Evolutionary conservation across 2,797 vertebrate species (phyloP), one percentile per base, ranked within the genome.

Genomic region (Loriculus beryllinus): DNA sequence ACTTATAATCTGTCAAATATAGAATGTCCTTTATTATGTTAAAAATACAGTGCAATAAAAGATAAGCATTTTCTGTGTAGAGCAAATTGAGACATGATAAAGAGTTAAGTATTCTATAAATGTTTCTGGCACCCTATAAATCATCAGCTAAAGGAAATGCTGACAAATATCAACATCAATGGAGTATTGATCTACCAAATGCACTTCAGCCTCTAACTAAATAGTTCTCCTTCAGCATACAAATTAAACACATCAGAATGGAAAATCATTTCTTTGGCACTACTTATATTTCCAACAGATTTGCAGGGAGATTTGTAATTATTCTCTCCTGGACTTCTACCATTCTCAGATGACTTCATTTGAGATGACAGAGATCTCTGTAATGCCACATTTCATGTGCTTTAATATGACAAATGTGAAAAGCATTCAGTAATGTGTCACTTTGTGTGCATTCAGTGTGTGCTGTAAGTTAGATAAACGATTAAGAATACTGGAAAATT

Each of bases 71-170:
- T 86, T 70, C n/a, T 91, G 20, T 10, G 16, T 83, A 79, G 76
- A 92, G 45, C 42, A 93, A 96, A 96, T 95, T 93, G 82, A 96
- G 81, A 96, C 21, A 88, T 93, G 88, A 90, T 31, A 79, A 95
- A 97, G 82, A 97, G 69, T 87, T 97, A 97, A 97, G 52, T 75
- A 94, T 96, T 95, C 43, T 62, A 64, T 95, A 97, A 97, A 93
- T 84, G 91, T 22, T 90, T 78, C 62, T 96, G 95, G 54, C 94
- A 95, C 42, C 47, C 72, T 92, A 97, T 97, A 97, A 95, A 97
- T 97, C 91, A 96, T 85, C 71, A 94, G 7, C 47, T 87, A 88
- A 93, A 92, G 93, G 96, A 97, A 97, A 96, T 77, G 74, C 79
- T 97, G 90, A 97, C 96, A 97, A 97, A 97, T 94, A 94, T 95